A percentile compares a stretch with the other conserved stretches of the same genome.
phyloP scores from a whole-genome alignment of 2,888 invertebrate genomes.

The Chloroclysta siterata region DNA sequence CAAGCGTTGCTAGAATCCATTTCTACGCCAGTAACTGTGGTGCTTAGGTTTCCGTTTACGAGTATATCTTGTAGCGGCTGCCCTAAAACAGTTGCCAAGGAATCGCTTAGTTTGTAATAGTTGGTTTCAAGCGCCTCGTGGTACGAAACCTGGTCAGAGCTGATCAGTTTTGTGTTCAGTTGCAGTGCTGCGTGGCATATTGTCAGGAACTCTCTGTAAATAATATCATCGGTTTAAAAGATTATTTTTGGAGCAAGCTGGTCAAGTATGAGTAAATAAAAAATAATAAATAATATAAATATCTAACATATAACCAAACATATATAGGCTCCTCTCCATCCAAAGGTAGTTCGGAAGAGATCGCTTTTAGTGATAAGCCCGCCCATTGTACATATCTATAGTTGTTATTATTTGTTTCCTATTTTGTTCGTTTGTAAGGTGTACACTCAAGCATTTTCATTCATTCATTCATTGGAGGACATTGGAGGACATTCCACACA shows the following conservation, averaged over 20 bases:
- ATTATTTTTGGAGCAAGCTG: neutral
- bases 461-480: too few relatives aligned
- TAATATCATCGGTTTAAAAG: conserved; percentile 8
- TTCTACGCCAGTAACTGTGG: conserved; percentile 92
- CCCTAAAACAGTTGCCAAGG: conserved; percentile 89
- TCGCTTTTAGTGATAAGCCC: too few relatives aligned
- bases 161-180: conserved; percentile 94
- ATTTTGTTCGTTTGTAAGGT: too few relatives aligned
- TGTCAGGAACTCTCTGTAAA: conserved; percentile 93
- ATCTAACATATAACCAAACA: too few relatives aligned
- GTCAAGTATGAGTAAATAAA: too few relatives aligned
- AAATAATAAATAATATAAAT: too few relatives aligned
- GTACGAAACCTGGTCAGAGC: conserved; percentile 95
- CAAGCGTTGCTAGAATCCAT: conserved; percentile 93
- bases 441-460: too few relatives aligned
- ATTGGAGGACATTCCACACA: too few relatives aligned
- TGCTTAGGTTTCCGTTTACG: conserved; percentile 91
- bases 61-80: conserved; percentile 87
- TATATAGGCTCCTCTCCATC: too few relatives aligned
- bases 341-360: too few relatives aligned
- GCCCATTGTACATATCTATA: too few relatives aligned
- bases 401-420: too few relatives aligned
- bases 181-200: conserved; percentile 96
- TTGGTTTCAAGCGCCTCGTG: conserved; percentile 95
- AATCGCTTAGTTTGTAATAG: conserved; percentile 93